These are phyloP conservation scores for Aphodius sticticus DNA, from an alignment of 2,888 invertebrate species.

Conservation along the genomic window DNA sequence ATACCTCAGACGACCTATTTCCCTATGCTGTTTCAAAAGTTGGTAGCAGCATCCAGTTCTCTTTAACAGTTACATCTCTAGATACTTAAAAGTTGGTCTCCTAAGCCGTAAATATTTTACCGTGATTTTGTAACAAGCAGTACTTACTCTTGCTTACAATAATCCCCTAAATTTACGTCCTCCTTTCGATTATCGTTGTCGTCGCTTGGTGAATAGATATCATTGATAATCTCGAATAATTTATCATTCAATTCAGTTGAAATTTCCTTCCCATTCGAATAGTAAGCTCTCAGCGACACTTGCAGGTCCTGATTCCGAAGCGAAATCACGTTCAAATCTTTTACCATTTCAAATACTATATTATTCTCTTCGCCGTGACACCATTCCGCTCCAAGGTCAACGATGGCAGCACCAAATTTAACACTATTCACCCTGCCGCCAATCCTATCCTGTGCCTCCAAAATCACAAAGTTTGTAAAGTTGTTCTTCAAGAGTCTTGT, in stretches of 20 bases:
- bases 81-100: too few relatives aligned
- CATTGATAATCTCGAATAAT: conserved; percentile 34
- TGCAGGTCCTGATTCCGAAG: conserved; percentile 9
- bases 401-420: conserved; percentile 43
- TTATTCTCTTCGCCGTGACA: conserved; percentile 54
- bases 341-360: conserved; percentile 54
- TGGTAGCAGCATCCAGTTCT: too few relatives aligned
- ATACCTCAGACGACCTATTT: too few relatives aligned
- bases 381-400: conserved; percentile 57
- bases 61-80: too few relatives aligned
- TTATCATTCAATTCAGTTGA: conserved; percentile 24
- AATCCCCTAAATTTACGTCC: conserved; percentile 37
- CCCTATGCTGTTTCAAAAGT: too few relatives aligned
- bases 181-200: conserved; percentile 27
- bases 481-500: conserved; percentile 60
- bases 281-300: conserved; percentile 23
- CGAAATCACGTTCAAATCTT: conserved; percentile 49
- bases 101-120: too few relatives aligned
- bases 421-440: conserved; percentile 53
- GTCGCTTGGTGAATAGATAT: conserved; percentile 36
- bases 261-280: conserved; percentile 32
- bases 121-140: too few relatives aligned
- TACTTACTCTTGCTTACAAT: conserved; percentile 39
- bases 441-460: conserved; percentile 57
- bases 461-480: conserved; percentile 60